These are phyloP conservation scores for Ganaspis sp. DNA, from an alignment of 1,140 invertebrate genomes.

Conservation along the genomic window DNA sequence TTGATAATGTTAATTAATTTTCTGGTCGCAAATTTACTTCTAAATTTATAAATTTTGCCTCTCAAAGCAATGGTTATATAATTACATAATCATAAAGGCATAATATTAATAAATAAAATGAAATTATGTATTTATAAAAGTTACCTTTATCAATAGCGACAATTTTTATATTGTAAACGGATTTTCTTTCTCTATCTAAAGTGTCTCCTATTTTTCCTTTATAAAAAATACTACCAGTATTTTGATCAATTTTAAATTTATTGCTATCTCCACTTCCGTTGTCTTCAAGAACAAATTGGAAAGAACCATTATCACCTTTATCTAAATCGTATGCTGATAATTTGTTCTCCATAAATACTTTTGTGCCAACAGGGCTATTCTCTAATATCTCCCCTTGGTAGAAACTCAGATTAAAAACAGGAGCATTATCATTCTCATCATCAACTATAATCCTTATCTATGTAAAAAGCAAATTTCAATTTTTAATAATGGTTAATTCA, in stretches of 20 bases:
- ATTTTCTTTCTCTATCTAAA: slow-evolving; percentile 86
- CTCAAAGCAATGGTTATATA: no score
- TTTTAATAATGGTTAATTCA: no score
- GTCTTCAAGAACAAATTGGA: slow-evolving; percentile 84
- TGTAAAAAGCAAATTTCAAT: no score
- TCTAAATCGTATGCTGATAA: slow-evolving; percentile 87
- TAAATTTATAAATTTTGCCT: no score
- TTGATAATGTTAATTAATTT: no score
- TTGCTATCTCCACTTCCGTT: slow-evolving; percentile 79
- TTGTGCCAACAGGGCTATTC: slow-evolving; percentile 84
- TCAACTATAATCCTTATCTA: slow-evolving; percentile 86
- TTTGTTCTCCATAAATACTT: slow-evolving; percentile 82
- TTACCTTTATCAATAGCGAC: slow-evolving; percentile 83
- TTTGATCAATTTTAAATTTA: slow-evolving; percentile 85
- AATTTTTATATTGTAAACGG: slow-evolving; percentile 82
- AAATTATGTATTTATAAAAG: slow-evolving; percentile 8
- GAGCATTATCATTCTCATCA: slow-evolving; percentile 94
- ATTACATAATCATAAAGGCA: no score
- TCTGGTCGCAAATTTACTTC: no score
- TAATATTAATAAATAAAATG: no score
- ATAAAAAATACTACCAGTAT: slow-evolving; percentile 81
- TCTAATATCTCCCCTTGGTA: slow-evolving; percentile 90
- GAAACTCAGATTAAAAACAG: slow-evolving; percentile 82
- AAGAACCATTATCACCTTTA: slow-evolving; percentile 81
- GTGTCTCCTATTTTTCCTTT: slow-evolving; percentile 70